Evolutionary conservation across 1,140 invertebrate species (phyloP).

Genomic region (Drosophila sturtevanti): DNA sequence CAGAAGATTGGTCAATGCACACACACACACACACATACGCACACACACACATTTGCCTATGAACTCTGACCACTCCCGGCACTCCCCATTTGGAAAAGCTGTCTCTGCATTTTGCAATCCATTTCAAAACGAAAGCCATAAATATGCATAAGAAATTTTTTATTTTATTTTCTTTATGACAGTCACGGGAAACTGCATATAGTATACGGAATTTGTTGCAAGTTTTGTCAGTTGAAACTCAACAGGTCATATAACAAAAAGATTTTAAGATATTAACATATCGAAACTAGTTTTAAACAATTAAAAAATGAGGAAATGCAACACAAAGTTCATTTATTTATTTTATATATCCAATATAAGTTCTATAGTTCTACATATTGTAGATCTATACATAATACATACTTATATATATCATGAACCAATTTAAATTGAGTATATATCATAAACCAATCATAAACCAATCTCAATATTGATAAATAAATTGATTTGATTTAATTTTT

Average conservation of each 20-base stretch:
- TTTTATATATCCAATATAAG: too few species aligned
- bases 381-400: too few species aligned
- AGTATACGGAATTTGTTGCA: slow-evolving; percentile 26
- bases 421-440: too few species aligned
- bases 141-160: slow-evolving; percentile 59
- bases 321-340: too few species aligned
- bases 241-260: slow-evolving; percentile 1
- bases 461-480: too few species aligned
- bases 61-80: slow-evolving; percentile 4
- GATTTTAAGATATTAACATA: slow-evolving; percentile 18
- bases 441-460: too few species aligned
- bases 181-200: neutral
- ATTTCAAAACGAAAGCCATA: slow-evolving; percentile 38
- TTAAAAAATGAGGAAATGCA: neutral
- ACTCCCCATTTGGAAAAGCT: slow-evolving; percentile 2
- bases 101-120: slow-evolving; percentile 23
- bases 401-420: too few species aligned
- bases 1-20: slow-evolving; percentile 9
- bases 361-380: too few species aligned
- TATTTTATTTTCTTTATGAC: slow-evolving; percentile 26
- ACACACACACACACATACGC: neutral
- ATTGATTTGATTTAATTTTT: too few species aligned
- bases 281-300: neutral
- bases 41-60: neutral
- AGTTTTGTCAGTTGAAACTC: neutral